Evolutionary conservation across 2,113 vertebrate species (phyloP), one percentile per base, ranked within the genome.

Genomic region (Labrus mixtus): DNA sequence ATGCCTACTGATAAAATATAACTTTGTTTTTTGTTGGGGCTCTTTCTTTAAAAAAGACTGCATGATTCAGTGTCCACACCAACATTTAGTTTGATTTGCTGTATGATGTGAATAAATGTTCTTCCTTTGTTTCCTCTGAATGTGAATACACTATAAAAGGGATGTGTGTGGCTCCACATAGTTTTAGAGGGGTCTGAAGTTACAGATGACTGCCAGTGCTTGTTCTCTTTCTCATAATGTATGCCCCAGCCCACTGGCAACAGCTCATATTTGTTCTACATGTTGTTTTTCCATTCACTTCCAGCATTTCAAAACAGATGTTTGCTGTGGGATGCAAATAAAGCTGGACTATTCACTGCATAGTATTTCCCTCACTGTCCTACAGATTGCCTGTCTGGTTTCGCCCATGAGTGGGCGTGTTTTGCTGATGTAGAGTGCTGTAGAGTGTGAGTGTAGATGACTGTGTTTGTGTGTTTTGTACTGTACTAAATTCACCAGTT

Each of bases 171-270:
- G 22, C 61, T 17, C 68, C 54, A 61, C 85, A 82, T 76, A 78
- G 46, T 68, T 85, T 71, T 53, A 74, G 78, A 82, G 76, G 75
- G 79, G 68, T 79, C 45, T 81, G 37, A 2, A 77, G 55, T 67
- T 53, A 4, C 41, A 16, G 46, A 65, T 61, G 64, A 66, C 54
- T 76, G 81, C 63, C 56, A 60, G 64, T 36, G 37, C 73, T 86
- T 90, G 81, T 91, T 87, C 50, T 76, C 73, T 74, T 75, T 37
- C 59, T 60, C 45, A 67, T 76, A 74, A 82, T 84, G 20, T 78
- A 68, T 81, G 73, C 65, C 45, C 39, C 73, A 59, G 69, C 73
- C 76, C 62, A 73, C 72, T 15, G 68, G 65, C 78, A 74, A 54
- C 61, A 69, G 82, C 58, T 36, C 23, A 1, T 66, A 61, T 79